Base-by-base conservation (phyloP, 2,888 invertebrate genomes). In the Helicoverpa assulta region DNA sequence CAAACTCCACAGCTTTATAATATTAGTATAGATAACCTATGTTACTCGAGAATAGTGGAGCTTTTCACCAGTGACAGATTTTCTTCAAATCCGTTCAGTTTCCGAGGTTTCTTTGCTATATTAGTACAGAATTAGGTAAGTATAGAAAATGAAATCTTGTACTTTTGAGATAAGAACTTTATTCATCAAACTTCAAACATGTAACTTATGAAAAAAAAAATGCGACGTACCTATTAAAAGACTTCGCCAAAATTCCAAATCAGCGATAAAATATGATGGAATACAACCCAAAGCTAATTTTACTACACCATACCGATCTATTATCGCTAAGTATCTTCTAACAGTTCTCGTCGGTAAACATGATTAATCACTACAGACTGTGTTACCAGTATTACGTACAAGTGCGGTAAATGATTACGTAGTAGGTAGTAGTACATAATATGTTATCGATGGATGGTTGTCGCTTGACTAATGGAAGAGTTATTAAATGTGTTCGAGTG, bases 381-480 rank as follows among this genome's bases (percentile, higher is more conserved):
- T 50, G 18, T 16, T 19, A 16, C 54, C 16, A 29, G 43, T 50
- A 57, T 33, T n/a, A 52, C 7, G 56, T 62, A 67, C 56, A 61
- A 63, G 67, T 75, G 77, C 26, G 54, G 53, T 76, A 60, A 80
- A 47, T 51, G 76, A 74, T 79, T 79, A 51, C 62, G 0, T 26
- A 26, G 26, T 26, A 26, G 4, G 2, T 4, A 0, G 4, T 26
- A 26, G 4, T 26, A 26, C 26, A 37, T 14, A 5, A 0, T 10
- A 37, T 12, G 1, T 67, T 73, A 70, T 80, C 80, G 62, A 72
- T 26, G 18, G 52, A 26, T 60, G 40, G 52, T 8, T 26, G 61
- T 57, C 59, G 52, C 57, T 65, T 74, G 70, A 75, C 84, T 74
- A 73, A 73, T 76, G 69, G 66, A 55, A 33, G 26, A 56, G 64